These are phyloP conservation scores for Neria commutata DNA, from an alignment of 2,888 invertebrate genomes.

Conservation along the genomic window DNA sequence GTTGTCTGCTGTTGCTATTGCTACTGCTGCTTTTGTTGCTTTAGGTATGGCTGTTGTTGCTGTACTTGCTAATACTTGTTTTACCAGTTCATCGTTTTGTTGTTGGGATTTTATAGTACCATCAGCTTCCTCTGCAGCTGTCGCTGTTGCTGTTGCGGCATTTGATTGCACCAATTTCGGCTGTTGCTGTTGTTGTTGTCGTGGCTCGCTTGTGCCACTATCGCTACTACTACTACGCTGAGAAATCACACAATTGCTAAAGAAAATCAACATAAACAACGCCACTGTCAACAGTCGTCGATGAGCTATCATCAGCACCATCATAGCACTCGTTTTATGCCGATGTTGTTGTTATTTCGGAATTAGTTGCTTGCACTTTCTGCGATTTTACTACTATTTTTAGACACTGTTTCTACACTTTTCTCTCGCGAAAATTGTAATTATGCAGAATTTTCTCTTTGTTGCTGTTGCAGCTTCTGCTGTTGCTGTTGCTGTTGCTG, in stretches of 20 bases:
- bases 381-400: conserved; percentile 37
- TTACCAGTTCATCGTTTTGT: conserved; percentile 29
- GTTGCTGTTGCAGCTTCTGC: conserved; percentile 24
- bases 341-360: neutral
- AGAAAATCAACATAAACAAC: conserved; percentile 41
- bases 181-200: conserved; percentile 19
- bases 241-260: conserved; percentile 33
- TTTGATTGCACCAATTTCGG: conserved; percentile 2
- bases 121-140: conserved; percentile 46
- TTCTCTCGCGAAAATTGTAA: conserved; percentile 30
- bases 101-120: conserved; percentile 33
- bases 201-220: neutral
- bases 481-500: conserved; percentile 26
- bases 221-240: conserved; percentile 34
- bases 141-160: conserved; percentile 14
- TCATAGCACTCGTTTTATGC: conserved; percentile 39
- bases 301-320: conserved; percentile 54
- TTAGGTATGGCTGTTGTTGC: neutral
- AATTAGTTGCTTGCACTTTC: conserved; percentile 21
- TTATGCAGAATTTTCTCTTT: conserved; percentile 29
- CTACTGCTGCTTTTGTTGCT: neutral
- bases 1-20: conserved; percentile 8
- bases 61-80: conserved; percentile 16
- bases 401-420: conserved; percentile 35
- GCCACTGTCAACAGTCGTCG: conserved; percentile 46